Conservation (phyloP, 2,797 vertebrate species). For the Alfaro cultratus region DNA sequence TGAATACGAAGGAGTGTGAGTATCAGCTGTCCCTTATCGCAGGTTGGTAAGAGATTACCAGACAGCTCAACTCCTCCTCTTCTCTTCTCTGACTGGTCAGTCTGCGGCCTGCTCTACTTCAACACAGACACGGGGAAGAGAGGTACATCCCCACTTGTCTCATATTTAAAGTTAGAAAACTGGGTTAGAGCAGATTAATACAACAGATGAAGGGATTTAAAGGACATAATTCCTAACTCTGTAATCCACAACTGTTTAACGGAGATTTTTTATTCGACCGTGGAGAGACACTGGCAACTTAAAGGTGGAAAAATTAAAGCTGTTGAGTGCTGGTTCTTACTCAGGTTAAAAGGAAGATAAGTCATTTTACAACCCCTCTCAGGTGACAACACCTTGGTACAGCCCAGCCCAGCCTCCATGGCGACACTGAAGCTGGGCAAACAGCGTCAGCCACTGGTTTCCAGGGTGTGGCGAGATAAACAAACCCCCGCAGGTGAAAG, state of each 20-base stretch:
- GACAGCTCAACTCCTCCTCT: constrained; percentile 61
- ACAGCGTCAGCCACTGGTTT: constrained; percentile 71
- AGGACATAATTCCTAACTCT: constrained; percentile 9
- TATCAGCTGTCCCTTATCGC: constrained; percentile 43
- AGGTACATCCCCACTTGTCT: not conserved
- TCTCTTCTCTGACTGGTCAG: constrained; percentile 52
- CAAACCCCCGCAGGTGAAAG: constrained; percentile 49
- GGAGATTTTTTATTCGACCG: constrained; percentile 12
- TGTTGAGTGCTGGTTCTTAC: constrained; percentile 33
- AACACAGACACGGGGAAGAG: constrained; percentile 17
- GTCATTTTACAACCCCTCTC: constrained; percentile 22
- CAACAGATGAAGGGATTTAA: constrained; percentile 20
- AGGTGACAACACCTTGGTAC: constrained; percentile 64
- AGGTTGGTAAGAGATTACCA: constrained; percentile 24
- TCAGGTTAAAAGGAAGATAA: constrained; percentile 26
- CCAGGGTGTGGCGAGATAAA: constrained; percentile 64
- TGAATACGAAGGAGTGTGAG: constrained; percentile 42
- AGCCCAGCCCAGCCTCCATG: constrained; percentile 64
- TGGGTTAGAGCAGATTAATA: constrained; percentile 32
- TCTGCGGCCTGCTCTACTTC: constrained; percentile 48
- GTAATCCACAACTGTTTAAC: constrained; percentile 7
- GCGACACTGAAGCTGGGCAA: constrained; percentile 58
- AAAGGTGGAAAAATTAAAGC: constrained; percentile 18
- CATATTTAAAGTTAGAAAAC: constrained; percentile 22
- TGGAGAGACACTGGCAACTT: not conserved